A percentile compares a stretch with the other conserved stretches of the same genome.
Conservation (phyloP, 2,888 invertebrate genomes). For the Penaeus monodon region DNA sequence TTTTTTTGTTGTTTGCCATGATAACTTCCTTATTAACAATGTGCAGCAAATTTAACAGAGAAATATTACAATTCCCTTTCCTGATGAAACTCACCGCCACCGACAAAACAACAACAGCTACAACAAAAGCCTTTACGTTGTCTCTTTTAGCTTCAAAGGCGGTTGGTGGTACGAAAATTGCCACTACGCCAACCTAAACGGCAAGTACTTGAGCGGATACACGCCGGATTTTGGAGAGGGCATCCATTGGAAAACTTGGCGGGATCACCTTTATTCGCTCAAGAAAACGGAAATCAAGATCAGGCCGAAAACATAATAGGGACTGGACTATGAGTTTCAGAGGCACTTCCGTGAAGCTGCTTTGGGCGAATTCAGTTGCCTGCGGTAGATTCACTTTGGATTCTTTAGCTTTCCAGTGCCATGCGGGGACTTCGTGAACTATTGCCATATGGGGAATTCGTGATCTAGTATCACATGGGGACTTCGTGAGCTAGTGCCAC, state of each 20-base stretch:
- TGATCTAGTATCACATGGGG: too few species aligned
- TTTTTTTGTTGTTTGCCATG: background rate
- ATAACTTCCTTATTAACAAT: background rate
- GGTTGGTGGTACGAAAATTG: constrained; percentile 68
- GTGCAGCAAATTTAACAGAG: constrained; percentile 8
- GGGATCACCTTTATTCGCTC: constrained; percentile 67
- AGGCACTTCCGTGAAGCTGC: too few species aligned
- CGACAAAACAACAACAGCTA: too few species aligned
- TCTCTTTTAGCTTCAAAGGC: constrained; percentile 58
- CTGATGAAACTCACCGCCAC: too few species aligned
- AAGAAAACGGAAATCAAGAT: constrained; percentile 67
- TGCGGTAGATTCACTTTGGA: too few species aligned
- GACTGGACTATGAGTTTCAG: too few species aligned
- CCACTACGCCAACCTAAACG: constrained; percentile 67
- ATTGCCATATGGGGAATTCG: too few species aligned
- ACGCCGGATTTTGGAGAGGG: constrained; percentile 66
- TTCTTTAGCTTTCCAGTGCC: too few species aligned
- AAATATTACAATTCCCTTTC: too few species aligned
- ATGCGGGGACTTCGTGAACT: too few species aligned
- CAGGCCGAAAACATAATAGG: constrained; percentile 39
- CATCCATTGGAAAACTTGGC: constrained; percentile 67
- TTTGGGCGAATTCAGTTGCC: too few species aligned
- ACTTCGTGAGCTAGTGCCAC: too few species aligned
- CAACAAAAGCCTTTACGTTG: background rate
- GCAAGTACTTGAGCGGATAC: constrained; percentile 66